Evolutionary conservation across 1,140 invertebrate species (phyloP), one percentile per base, ranked within the genome.

Genomic region (Platorchestia sp.): DNA sequence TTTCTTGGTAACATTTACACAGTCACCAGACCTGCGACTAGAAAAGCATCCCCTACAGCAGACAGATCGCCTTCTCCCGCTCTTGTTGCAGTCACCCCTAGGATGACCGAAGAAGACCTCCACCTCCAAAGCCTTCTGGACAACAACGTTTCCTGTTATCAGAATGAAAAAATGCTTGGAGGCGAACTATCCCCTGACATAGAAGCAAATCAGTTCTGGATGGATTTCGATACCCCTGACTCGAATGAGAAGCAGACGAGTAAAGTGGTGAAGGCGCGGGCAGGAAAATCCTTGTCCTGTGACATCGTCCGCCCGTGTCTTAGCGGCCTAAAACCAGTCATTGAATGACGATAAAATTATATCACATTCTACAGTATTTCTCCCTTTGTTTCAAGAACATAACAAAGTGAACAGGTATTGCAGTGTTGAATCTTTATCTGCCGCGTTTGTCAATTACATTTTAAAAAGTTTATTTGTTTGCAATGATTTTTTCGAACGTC

Each of bases 151-250:
- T 44, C 45, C 36, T 40, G 45, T 47, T 93, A 45, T 44, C 43
- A 45, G 36, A 93, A 93, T 41, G 91, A 93, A 40, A 93, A 47
- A 93, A 93, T 93, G 44, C 45, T 6, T 42, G 36, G 45, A 40
- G 91, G 45, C 0, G 91, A 93, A 42, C 45, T 93, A 14, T 27
- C 43, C 40, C 91, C 91, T 44, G 91, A 93, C 0, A 45, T 44
- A n/a, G 91, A 93, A 45, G 45, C 91, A 10, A 93, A 93, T 93
- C 91, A 93, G 45, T 93, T 93, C n/a, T 93, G 91, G 91, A 93
- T 93, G 91, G 91, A 45, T 40, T 93, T 93, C 40, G 91, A 93
- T 6, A 1, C 45, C 3, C 43, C 43, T 93, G 91, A n/a, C 41
- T 45, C 45, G 14, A 45, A 42, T 45, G 91, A 93, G 0, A 93